Conservation (phyloP, 2,113 vertebrate genomes). For the Helogale parvula region DNA sequence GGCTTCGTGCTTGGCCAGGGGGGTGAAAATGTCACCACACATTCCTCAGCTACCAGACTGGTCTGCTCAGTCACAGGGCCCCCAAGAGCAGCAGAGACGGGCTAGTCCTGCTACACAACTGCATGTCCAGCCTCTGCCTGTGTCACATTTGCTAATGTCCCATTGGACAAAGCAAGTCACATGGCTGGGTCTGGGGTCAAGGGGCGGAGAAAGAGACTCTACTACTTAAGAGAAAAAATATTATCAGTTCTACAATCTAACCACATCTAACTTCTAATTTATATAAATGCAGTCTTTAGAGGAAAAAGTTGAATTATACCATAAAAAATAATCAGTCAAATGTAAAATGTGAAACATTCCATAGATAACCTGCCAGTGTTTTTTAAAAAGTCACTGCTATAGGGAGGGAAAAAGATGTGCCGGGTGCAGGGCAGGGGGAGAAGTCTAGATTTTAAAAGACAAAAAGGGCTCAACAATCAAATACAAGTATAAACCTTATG, state of each 20-base stretch:
- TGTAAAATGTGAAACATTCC: background rate
- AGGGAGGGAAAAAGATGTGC: background rate
- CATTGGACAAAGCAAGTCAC: background rate
- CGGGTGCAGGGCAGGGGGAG: background rate
- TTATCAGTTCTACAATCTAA: background rate
- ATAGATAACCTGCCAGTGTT: background rate
- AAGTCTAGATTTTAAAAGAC: background rate
- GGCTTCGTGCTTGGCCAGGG: background rate
- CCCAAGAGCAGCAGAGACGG: background rate
- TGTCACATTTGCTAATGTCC: background rate
- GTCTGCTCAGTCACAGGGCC: background rate
- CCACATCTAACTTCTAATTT: background rate
- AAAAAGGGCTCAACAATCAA: background rate
- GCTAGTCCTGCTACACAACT: background rate
- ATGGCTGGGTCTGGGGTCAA: background rate
- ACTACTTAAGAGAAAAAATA: background rate
- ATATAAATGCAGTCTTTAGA: background rate
- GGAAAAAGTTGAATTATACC: background rate
- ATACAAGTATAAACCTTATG: background rate
- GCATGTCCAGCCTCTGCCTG: background rate
- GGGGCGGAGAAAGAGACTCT: background rate
- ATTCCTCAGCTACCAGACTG: background rate
- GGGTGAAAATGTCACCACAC: rapidly evolving
- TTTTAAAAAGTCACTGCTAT: background rate
- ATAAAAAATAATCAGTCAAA: background rate